These are phyloP conservation scores for Athalia rosae DNA, from an alignment of 2,888 invertebrate species.

Conservation along the genomic window DNA sequence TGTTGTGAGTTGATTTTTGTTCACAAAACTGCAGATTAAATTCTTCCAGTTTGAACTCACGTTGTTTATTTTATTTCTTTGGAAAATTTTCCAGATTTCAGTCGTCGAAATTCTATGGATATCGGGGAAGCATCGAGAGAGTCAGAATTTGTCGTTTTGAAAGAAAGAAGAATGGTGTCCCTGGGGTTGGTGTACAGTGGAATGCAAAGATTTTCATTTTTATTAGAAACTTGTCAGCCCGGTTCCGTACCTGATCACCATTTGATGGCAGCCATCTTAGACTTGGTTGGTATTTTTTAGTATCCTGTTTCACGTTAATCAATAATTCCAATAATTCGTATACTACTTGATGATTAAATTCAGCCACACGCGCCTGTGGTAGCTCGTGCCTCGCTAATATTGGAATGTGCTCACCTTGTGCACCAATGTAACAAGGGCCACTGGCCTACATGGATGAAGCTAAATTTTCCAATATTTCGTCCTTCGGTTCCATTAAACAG, in stretches of 20 bases:
- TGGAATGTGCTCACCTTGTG: constrained; percentile 98
- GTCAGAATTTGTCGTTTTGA: constrained; percentile 91
- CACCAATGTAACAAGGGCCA: constrained; percentile 98
- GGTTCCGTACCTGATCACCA: constrained; percentile 98
- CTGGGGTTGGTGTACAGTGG: constrained; percentile 89
- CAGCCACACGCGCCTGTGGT: constrained; percentile 96
- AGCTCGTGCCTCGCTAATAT: constrained; percentile 90
- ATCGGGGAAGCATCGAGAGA: constrained; percentile 87
- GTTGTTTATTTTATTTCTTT: background rate
- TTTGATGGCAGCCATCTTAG: constrained; percentile 93
- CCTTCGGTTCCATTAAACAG: constrained; percentile 80
- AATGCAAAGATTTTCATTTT: constrained; percentile 91
- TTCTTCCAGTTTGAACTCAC: background rate
- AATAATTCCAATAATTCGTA: constrained; percentile 40
- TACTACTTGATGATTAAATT: constrained; percentile 56
- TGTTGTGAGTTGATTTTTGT: constrained; percentile 77
- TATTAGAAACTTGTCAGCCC: constrained; percentile 96
- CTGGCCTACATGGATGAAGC: constrained; percentile 99
- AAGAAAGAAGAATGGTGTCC: constrained; percentile 90
- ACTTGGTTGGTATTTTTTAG: constrained; percentile 82
- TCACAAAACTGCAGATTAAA: constrained; percentile 3
- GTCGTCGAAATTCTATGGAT: constrained; percentile 89
- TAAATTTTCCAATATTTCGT: constrained; percentile 85
- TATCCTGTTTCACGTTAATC: background rate
- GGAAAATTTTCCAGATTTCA: constrained; percentile 76